Conservation (phyloP, 2,888 invertebrate species). For the Auanema freiburgensis region DNA sequence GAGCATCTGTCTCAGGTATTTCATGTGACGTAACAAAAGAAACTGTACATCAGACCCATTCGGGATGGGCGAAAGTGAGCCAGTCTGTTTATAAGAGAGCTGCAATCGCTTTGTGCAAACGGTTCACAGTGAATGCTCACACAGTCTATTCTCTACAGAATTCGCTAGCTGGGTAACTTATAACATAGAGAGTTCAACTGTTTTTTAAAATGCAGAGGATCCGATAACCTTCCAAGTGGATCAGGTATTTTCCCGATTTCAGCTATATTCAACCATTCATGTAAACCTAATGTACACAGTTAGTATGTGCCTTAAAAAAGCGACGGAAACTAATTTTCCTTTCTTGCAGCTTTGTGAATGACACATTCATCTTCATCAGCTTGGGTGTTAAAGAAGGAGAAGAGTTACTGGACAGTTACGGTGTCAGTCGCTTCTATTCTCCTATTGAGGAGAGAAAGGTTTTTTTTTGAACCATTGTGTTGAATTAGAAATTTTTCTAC, state of each 20-base stretch:
- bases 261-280: conserved; percentile 37
- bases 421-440: conserved; percentile 24
- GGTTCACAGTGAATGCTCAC: conserved; percentile 18
- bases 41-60: background rate
- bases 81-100: conserved; percentile 2
- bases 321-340: background rate
- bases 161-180: background rate
- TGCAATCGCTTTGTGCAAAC: conserved; percentile 4
- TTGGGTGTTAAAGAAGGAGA: conserved; percentile 30
- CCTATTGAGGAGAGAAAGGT: conserved; percentile 24
- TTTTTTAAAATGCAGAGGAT: background rate
- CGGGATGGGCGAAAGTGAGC: conserved; percentile 8
- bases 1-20: conserved; percentile 2
- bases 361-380: conserved; percentile 32
- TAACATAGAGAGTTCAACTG: background rate
- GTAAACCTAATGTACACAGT: conserved; percentile 30
- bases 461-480: background rate
- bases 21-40: background rate
- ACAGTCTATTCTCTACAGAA: conserved; percentile 3
- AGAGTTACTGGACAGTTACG: conserved; percentile 37
- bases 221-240: conserved; percentile 21
- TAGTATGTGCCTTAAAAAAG: conserved; percentile 24
- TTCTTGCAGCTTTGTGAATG: conserved; percentile 27
- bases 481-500: background rate
- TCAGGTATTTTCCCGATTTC: conserved; percentile 38